Percentiles rank a stretch among this genome's conserved stretches.
These are phyloP conservation scores for Synergus laeviventris DNA, from an alignment of 2,888 invertebrate genomes.

Conservation along the genomic window DNA sequence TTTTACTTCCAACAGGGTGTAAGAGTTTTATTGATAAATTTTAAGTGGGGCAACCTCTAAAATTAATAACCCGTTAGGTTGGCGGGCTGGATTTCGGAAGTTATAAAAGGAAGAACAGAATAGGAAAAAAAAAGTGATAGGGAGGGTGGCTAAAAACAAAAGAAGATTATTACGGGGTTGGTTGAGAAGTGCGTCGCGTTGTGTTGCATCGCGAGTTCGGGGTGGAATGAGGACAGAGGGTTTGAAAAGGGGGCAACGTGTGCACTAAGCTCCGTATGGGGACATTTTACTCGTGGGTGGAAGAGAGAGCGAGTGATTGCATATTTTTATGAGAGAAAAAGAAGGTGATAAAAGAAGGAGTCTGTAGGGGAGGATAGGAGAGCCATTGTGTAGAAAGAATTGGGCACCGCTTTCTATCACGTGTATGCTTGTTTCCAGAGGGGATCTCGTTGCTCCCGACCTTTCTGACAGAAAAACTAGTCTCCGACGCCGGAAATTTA, in stretches of 20 bases:
- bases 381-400: conserved; percentile 68
- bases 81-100: conserved; percentile 12
- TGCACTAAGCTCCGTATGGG: conserved; percentile 23
- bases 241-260: conserved; percentile 8
- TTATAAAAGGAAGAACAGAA: conserved; percentile 7
- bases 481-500: background rate
- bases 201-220: conserved; percentile 28
- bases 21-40: conserved; percentile 21
- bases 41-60: conserved; percentile 12
- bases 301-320: conserved; percentile 8
- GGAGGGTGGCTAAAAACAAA: conserved; percentile 37
- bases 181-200: conserved; percentile 30
- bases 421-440: conserved; percentile 56
- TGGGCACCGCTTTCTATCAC: conserved; percentile 56
- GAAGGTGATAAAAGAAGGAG: conserved; percentile 18
- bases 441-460: conserved; percentile 58
- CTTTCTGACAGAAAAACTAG: conserved; percentile 45
- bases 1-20: too few relatives aligned
- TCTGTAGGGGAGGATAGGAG: conserved; percentile 40
- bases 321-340: background rate
- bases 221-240: conserved; percentile 29
- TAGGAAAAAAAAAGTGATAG: conserved; percentile 29
- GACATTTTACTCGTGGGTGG: conserved; percentile 23
- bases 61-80: conserved; percentile 12
- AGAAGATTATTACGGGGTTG: conserved; percentile 35